phyloP scores from a whole-genome alignment of 2,888 invertebrate species.

The Linnaemya tessellans region DNA sequence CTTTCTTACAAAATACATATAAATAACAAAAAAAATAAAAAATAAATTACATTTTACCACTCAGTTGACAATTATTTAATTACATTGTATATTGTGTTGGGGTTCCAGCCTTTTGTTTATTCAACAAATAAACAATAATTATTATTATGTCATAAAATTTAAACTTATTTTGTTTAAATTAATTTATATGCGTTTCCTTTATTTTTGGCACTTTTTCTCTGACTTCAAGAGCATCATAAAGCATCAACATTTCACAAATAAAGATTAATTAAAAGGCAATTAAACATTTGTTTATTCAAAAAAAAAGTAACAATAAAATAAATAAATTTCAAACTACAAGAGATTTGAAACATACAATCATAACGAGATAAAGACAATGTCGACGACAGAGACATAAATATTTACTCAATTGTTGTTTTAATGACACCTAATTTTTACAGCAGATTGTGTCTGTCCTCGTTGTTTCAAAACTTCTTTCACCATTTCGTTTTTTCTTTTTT shows the following conservation, averaged over 20 bases:
- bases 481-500: neutral
- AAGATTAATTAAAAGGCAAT: conserved; percentile 49
- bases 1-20: conserved; percentile 14
- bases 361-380: conserved; percentile 8
- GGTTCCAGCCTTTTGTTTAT: conserved; percentile 3
- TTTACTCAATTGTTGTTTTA: conserved; percentile 40
- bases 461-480: neutral
- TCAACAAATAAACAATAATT: conserved; percentile 29
- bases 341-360: neutral
- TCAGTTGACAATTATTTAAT: conserved; percentile 45
- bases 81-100: neutral
- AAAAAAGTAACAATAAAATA: conserved; percentile 1
- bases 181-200: conserved; percentile 5
- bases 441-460: neutral
- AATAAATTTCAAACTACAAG: conserved; percentile 3
- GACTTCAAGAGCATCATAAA: conserved; percentile 9
- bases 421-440: conserved; percentile 1
- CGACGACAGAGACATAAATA: conserved; percentile 10
- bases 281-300: conserved; percentile 36
- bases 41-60: neutral
- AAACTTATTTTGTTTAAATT: conserved; percentile 5
- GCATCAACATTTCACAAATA: neutral
- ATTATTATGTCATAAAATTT: conserved; percentile 55
- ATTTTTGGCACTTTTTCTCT: conserved; percentile 28
- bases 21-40: too few relatives aligned